These are phyloP conservation scores for Aulostomus chinensis DNA, from an alignment of 2,797 vertebrate genomes.

Conservation along the genomic window DNA sequence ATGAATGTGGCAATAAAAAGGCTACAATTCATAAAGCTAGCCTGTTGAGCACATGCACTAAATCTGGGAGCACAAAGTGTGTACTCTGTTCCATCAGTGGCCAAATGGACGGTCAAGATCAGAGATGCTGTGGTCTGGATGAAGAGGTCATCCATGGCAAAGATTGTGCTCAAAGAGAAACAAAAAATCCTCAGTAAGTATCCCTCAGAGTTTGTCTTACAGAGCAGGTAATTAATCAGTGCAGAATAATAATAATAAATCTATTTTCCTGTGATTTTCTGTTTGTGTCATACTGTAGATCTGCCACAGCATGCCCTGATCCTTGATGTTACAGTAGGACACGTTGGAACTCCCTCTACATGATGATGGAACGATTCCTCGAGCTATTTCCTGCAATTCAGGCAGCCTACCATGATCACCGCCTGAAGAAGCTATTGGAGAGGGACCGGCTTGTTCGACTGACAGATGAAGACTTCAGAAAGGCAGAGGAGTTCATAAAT, in stretches of 20 bases:
- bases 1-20: background rate
- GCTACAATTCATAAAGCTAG: too few species aligned
- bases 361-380: background rate
- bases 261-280: background rate
- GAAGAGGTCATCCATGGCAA: background rate
- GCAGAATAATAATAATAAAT: background rate
- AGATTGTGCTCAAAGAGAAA: background rate
- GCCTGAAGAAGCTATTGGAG: background rate
- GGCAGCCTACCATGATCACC: background rate
- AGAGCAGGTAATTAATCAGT: too few species aligned
- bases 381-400: conserved; percentile 1
- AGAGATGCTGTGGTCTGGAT: background rate
- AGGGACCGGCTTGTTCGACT: background rate
- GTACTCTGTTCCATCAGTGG: too few species aligned
- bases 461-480: background rate
- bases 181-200: background rate
- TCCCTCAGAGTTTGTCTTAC: background rate
- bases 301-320: background rate
- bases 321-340: background rate
- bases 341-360: background rate
- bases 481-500: background rate
- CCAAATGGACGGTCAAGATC: background rate
- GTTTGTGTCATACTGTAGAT: background rate
- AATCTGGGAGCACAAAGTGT: too few species aligned
- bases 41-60: too few species aligned